Conservation (phyloP, 1,140 invertebrate genomes). For the Hylaeus volcanicus region DNA sequence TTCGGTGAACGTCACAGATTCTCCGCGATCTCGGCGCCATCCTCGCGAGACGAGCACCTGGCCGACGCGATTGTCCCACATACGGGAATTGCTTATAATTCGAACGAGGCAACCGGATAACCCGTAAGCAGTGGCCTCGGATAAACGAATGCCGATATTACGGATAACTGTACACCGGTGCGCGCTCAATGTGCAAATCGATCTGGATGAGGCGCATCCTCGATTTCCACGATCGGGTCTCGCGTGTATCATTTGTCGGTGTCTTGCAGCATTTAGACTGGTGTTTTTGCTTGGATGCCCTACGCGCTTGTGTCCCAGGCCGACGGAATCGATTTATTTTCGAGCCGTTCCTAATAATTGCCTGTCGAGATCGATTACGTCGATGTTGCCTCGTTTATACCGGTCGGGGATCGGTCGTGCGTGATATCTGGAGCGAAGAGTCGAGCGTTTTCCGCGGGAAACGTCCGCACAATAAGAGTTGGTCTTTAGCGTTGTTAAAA, state of each 20-base stretch:
- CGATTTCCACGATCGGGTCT: conserved; percentile 13
- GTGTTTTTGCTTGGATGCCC: not conserved
- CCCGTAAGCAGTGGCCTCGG: conserved; percentile 49
- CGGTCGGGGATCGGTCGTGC: not conserved
- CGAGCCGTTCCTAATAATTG: conserved; percentile 25
- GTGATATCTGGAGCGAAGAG: not conserved
- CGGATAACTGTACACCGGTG: conserved; percentile 57
- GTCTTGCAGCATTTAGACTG: conserved; percentile 24
- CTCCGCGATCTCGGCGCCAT: conserved; percentile 14
- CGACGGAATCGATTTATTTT: conserved; percentile 23
- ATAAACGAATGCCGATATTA: conserved; percentile 61
- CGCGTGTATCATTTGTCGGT: conserved; percentile 32
- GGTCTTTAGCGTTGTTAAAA: too few relatives aligned
- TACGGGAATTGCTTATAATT: conserved; percentile 51
- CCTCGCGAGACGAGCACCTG: conserved; percentile 41
- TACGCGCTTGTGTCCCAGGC: not conserved
- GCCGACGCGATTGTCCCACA: conserved; percentile 62
- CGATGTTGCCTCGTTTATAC: not conserved
- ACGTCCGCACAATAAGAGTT: too few relatives aligned
- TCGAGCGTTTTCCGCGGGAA: too few relatives aligned
- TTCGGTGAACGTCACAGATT: not conserved
- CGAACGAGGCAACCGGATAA: conserved; percentile 36
- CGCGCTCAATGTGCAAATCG: conserved; percentile 51
- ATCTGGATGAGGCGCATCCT: conserved; percentile 46
- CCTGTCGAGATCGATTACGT: conserved; percentile 28